Conservation (phyloP, 1,140 invertebrate genomes). For the Diplogasteroides magnus region DNA sequence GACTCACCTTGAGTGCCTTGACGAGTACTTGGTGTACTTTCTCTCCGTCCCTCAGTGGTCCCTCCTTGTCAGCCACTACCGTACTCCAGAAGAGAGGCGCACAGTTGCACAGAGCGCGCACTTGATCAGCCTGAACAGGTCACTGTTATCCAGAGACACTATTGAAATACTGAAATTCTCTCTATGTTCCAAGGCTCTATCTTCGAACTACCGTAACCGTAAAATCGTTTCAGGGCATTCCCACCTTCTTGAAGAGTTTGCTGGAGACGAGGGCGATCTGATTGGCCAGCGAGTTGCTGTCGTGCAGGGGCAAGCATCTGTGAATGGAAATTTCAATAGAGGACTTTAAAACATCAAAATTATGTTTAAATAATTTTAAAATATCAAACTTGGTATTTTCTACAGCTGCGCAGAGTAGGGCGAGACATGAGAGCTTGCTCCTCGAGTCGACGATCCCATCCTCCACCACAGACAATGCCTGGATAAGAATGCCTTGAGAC, state of each 20-base stretch:
- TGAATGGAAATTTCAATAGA: too few species aligned
- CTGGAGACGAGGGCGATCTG: conserved; percentile 65
- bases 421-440: too few species aligned
- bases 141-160: too few species aligned
- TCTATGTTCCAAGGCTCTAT: too few species aligned
- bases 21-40: conserved; percentile 89
- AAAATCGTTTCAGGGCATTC: not conserved
- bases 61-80: conserved; percentile 42
- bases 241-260: conserved; percentile 82
- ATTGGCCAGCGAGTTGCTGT: conserved; percentile 77
- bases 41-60: conserved; percentile 74
- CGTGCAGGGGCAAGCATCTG: too few species aligned
- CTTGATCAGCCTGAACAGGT: conserved; percentile 73
- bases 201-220: not conserved
- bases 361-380: too few species aligned
- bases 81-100: conserved; percentile 90
- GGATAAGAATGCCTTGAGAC: too few species aligned
- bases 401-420: too few species aligned
- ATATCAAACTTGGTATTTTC: too few species aligned
- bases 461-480: conserved; percentile 93
- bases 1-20: conserved; percentile 77
- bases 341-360: too few species aligned
- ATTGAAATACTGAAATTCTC: too few species aligned
- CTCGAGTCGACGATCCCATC: conserved; percentile 99
- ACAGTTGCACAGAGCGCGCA: conserved; percentile 81